phyloP scores from a whole-genome alignment of 2,888 invertebrate species.

The Microctonus aethiopoides region DNA sequence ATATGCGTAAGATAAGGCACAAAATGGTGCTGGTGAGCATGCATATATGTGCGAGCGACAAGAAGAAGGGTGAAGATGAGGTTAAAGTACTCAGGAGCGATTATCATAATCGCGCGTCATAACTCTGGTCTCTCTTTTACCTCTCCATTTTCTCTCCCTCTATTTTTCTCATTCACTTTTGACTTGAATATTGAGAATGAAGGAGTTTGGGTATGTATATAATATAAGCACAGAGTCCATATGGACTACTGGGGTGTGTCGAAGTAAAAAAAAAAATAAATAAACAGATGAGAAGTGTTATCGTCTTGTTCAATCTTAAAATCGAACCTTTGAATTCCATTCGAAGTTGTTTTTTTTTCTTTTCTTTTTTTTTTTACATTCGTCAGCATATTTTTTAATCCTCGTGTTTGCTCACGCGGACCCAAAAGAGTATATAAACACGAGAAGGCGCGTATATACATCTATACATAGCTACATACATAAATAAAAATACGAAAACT shows the following conservation, averaged over 20 bases:
- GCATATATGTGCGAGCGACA: too few relatives aligned
- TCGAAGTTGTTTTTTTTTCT: constrained; percentile 7
- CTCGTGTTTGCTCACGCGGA: constrained; percentile 19
- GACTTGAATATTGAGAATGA: constrained; percentile 6
- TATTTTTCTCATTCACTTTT: constrained; percentile 4
- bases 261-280: constrained; percentile 17
- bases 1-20: constrained; percentile 22
- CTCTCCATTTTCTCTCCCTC: not conserved
- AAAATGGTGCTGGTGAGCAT: constrained; percentile 28
- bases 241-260: constrained; percentile 45
- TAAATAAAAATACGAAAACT: too few relatives aligned
- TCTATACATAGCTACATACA: not conserved
- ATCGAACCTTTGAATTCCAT: constrained; percentile 24
- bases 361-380: constrained; percentile 15
- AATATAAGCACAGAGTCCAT: not conserved
- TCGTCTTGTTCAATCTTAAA: constrained; percentile 10
- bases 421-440: constrained; percentile 21
- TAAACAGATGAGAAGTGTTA: not conserved
- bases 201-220: not conserved
- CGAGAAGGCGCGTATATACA: not conserved
- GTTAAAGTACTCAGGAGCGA: constrained; percentile 54
- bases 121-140: constrained; percentile 50
- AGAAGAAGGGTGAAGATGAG: constrained; percentile 34
- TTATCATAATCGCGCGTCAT: constrained; percentile 63
- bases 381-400: constrained; percentile 30